Evolutionary conservation across 2,888 invertebrate genomes (phyloP), one percentile per base, ranked within the genome.

Genomic region (Hetaerina titia): DNA sequence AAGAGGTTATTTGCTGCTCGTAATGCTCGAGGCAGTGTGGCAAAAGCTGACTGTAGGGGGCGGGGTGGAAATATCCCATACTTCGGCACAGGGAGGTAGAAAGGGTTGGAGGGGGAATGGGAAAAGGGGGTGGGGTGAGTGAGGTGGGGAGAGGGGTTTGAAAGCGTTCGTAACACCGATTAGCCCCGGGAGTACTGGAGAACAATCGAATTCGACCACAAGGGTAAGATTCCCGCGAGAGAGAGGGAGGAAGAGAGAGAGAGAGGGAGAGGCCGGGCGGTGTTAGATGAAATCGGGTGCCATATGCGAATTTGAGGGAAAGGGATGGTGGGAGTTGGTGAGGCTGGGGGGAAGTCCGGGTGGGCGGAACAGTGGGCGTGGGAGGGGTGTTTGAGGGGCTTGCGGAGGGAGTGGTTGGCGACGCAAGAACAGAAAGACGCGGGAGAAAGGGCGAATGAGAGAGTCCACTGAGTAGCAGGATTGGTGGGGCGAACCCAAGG

Each of bases 201-300:
- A 58, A 58, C 88, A 89, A 89, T 89, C 89, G 89, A 89, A 89
- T 89, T 57, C 89, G 57, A 89, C 57, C 89, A 57, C 89, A 89
- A 89, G 89, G 89, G 89, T 56, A 45, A 89, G 56, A 89, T 89
- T 89, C 89, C 89, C 89, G 56, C 45, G 89, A 58, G 89, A 89
- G 69, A 7, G 81, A 31, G 60, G 60, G 60, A 45, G 45, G 13
- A 11, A 60, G 60, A 17, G 60, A 60, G 60, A 17, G 60, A 15
- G 81, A 15, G 81, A 74, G 22, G 1, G 60, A 17, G 31, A 11
- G 25, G 31, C 8, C 31, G 31, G 81, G 58, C 69, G 69, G 69
- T 13, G 13, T 19, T 31, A 58, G 89, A 89, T 89, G 89, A 58
- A 89, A 89, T 89, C 89, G 89, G 89, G 57, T 89, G 89, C 89